Conservation (phyloP, 2,797 vertebrate species). For the Danio kyathit region DNA sequence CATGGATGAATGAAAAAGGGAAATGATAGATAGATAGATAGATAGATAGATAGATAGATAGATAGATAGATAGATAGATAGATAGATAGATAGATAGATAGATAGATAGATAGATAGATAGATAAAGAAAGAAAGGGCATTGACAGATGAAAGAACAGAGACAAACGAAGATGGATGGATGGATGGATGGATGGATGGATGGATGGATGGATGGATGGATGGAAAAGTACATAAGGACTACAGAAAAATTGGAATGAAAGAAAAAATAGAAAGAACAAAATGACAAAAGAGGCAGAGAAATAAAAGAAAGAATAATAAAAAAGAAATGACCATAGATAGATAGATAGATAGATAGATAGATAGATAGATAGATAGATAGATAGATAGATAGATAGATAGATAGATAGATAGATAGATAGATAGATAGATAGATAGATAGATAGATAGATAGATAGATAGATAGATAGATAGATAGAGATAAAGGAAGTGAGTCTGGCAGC, state of each 20-base stretch:
- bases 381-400: background rate
- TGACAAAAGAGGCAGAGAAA: background rate
- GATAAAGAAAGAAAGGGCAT: background rate
- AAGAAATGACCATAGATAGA: no score
- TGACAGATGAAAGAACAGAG: background rate
- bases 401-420: background rate
- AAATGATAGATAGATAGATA: no score
- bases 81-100: no score
- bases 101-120: background rate
- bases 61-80: no score
- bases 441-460: background rate
- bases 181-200: no score
- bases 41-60: no score
- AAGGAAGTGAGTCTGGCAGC: slow-evolving; percentile 43
- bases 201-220: background rate
- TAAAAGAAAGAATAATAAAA: no score
- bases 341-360: background rate
- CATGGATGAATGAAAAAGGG: no score
- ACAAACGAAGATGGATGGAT: background rate
- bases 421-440: background rate
- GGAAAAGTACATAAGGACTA: no score
- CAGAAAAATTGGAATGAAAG: no score
- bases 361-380: background rate
- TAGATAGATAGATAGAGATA: slow-evolving; percentile 11
- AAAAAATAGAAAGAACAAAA: no score